Evolutionary conservation across 53 echinoderm and acorn worm species (phyloP).

Genomic region (Astropecten irregularis): DNA sequence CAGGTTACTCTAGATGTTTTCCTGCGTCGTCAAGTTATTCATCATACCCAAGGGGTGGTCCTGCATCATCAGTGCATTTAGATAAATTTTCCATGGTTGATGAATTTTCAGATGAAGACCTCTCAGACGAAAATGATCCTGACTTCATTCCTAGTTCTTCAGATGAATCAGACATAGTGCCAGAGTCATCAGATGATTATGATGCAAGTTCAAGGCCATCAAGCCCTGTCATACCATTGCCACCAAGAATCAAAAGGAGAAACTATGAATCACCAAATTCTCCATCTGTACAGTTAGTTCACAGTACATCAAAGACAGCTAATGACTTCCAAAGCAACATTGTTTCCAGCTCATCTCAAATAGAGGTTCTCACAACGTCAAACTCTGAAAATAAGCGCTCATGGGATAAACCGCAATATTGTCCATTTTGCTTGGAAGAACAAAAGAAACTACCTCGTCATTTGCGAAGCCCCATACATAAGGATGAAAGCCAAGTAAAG

Average conservation of each 20-base stretch:
- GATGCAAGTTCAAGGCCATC: slow-evolving; percentile 9
- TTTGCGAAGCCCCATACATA: slow-evolving; percentile 12
- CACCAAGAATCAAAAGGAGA: too few species aligned
- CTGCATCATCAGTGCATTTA: too few species aligned
- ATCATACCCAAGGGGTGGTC: too few species aligned
- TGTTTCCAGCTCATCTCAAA: background rate
- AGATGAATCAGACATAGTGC: too few species aligned
- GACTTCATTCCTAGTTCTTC: background rate
- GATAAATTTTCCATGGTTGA: background rate
- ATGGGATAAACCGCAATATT: slow-evolving; percentile 10
- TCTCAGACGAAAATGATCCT: background rate
- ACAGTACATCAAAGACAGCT: background rate
- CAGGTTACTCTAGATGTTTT: too few species aligned
- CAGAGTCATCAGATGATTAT: too few species aligned
- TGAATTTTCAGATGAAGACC: slow-evolving; percentile 5
- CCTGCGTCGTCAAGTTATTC: too few species aligned
- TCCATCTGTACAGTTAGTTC: background rate
- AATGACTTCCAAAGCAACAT: too few species aligned
- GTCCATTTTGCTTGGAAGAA: background rate
- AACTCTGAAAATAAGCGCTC: background rate
- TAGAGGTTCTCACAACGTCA: background rate
- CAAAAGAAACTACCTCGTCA: slow-evolving; percentile 20
- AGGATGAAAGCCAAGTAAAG: slow-evolving; percentile 43
- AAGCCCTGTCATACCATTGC: slow-evolving; percentile 1
- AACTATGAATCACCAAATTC: background rate